Evolutionary conservation across 1,140 invertebrate genomes (phyloP).

Genomic region (Danaus plexippus): DNA sequence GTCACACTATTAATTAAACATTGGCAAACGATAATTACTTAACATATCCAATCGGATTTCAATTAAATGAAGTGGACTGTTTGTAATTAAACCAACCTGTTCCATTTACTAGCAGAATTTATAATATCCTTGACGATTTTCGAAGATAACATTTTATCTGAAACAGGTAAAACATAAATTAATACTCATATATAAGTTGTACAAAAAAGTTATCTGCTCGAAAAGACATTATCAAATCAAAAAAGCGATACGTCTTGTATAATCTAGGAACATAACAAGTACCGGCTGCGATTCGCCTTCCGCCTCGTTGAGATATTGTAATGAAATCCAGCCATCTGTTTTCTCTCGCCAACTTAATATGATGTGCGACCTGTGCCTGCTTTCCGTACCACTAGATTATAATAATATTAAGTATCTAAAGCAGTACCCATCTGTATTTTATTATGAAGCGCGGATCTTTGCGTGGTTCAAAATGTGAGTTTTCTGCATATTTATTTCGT

Average conservation of each 20-base stretch:
- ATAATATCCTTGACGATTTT: too few relatives aligned
- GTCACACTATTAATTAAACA: constrained; percentile 9
- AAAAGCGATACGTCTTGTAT: constrained; percentile 46
- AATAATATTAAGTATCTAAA: constrained; percentile 29
- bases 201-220: constrained; percentile 2
- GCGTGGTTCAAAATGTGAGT: too few relatives aligned
- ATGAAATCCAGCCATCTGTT: constrained; percentile 64
- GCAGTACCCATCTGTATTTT: background rate
- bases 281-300: constrained; percentile 52
- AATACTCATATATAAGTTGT: too few relatives aligned
- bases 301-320: constrained; percentile 58
- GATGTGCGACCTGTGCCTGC: constrained; percentile 48
- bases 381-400: constrained; percentile 47
- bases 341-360: constrained; percentile 52
- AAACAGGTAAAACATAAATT: too few relatives aligned
- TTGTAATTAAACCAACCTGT: constrained; percentile 9
- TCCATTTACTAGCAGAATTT: constrained; percentile 14
- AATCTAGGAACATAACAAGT: constrained; percentile 51
- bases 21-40: constrained; percentile 17
- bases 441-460: constrained; percentile 1
- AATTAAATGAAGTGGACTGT: constrained; percentile 20
- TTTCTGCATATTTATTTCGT: too few relatives aligned
- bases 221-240: constrained; percentile 30
- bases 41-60: constrained; percentile 21
- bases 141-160: too few relatives aligned